Evolutionary conservation across 2,113 vertebrate genomes (phyloP).

Genomic region (Protobothrops flavoviridis): DNA sequence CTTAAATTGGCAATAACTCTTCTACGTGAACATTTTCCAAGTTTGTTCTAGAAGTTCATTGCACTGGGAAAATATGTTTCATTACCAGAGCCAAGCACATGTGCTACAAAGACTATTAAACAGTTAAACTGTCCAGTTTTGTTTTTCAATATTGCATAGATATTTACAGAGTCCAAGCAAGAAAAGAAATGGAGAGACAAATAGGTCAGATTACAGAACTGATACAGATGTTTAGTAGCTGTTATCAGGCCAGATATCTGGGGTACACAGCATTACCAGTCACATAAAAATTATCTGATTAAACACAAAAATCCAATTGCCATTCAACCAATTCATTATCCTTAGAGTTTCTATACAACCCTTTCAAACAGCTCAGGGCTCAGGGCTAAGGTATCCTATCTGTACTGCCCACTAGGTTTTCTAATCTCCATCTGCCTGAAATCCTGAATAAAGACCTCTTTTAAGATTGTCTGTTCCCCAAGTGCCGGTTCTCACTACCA

Average conservation of each 20-base stretch:
- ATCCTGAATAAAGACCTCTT: neutral
- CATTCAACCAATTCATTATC: neutral
- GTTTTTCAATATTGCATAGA: neutral
- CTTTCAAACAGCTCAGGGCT: neutral
- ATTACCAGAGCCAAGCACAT: neutral
- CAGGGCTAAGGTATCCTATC: neutral
- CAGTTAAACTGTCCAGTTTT: neutral
- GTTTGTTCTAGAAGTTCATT: neutral
- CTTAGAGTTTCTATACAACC: neutral
- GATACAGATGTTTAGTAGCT: conserved; percentile 57
- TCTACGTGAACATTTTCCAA: neutral
- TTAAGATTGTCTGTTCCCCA: neutral
- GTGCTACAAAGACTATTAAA: neutral
- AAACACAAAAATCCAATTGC: neutral
- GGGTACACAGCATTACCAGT: conserved; percentile 25
- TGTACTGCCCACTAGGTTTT: neutral
- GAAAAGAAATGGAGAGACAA: conserved; percentile 23
- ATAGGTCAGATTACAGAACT: conserved; percentile 4
- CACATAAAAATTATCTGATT: neutral
- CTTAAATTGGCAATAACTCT: neutral
- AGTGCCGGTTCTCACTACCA: neutral
- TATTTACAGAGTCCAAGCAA: neutral
- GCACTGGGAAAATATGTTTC: too few relatives aligned
- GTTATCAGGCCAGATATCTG: conserved; percentile 59
- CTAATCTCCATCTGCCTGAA: neutral